Evolutionary conservation across 2,888 invertebrate genomes (phyloP).

Genomic region (Pseudoips prasinana): DNA sequence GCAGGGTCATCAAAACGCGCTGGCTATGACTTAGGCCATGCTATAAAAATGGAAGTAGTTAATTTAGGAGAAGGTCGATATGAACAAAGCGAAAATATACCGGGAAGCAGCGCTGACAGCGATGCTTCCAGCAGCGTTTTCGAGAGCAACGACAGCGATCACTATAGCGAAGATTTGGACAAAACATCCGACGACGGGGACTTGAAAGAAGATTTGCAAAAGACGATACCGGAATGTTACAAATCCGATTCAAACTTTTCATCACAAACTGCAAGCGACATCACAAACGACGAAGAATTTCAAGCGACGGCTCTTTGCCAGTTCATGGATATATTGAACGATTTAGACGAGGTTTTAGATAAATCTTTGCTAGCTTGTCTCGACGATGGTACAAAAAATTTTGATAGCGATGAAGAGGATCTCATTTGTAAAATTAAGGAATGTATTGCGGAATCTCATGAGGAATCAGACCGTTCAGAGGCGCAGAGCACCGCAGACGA

Average conservation of each 20-base stretch:
- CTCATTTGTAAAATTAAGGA: conserved; percentile 72
- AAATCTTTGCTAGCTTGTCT: conserved; percentile 73
- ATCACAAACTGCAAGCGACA: conserved; percentile 64
- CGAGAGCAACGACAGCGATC: conserved; percentile 57
- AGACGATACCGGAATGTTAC: conserved; percentile 72
- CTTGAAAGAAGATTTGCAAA: conserved; percentile 68
- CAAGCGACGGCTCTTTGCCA: conserved; percentile 74
- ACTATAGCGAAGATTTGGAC: conserved; percentile 53
- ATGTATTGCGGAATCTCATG: conserved; percentile 53
- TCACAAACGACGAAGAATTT: conserved; percentile 73
- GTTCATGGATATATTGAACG: conserved; percentile 81
- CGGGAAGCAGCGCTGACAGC: conserved; percentile 62
- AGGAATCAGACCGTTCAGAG: conserved; percentile 46
- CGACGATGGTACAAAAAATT: conserved; percentile 58
- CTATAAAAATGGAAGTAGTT: conserved; percentile 75
- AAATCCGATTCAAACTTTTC: conserved; percentile 71
- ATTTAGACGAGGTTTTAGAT: conserved; percentile 82
- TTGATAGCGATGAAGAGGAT: conserved; percentile 73
- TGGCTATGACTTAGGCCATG: conserved; percentile 72
- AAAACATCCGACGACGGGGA: conserved; percentile 66
- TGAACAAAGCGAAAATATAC: conserved; percentile 60
- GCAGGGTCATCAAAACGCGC: conserved; percentile 64
- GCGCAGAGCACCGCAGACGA: conserved; percentile 62
- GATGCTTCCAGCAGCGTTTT: conserved; percentile 60
- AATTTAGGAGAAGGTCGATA: conserved; percentile 66